Evolutionary conservation across 1,140 invertebrate genomes (phyloP).

Genomic region (Tribolium madens): DNA sequence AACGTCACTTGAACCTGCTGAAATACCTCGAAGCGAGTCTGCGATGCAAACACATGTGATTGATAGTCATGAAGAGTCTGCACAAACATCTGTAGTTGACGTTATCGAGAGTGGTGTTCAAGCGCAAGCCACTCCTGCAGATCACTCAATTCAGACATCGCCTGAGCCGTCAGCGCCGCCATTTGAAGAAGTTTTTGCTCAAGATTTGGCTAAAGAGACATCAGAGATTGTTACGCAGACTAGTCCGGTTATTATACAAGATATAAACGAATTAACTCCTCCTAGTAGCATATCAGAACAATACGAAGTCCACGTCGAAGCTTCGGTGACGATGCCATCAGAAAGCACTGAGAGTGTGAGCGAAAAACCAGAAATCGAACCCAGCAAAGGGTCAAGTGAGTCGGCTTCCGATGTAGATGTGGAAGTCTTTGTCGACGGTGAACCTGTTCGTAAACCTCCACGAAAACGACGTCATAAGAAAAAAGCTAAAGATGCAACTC

Average conservation of each 20-base stretch:
- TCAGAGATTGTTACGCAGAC: conserved; percentile 67
- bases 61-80: conserved; percentile 65
- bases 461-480: conserved; percentile 53
- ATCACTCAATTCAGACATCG: conserved; percentile 68
- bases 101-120: conserved; percentile 57
- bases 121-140: conserved; percentile 57
- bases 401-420: conserved; percentile 55
- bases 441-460: conserved; percentile 50
- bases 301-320: conserved; percentile 73
- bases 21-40: conserved; percentile 65
- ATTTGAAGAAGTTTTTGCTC: conserved; percentile 51
- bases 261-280: conserved; percentile 52
- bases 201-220: conserved; percentile 53
- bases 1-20: conserved; percentile 65
- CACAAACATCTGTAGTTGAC: conserved; percentile 67
- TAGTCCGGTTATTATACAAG: conserved; percentile 61
- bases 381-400: neutral
- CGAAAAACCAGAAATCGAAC: conserved; percentile 2
- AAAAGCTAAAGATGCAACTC: conserved; percentile 25
- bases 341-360: conserved; percentile 62
- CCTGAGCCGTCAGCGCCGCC: conserved; percentile 60
- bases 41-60: conserved; percentile 59
- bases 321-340: conserved; percentile 71
- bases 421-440: conserved; percentile 57
- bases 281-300: conserved; percentile 68